Percentiles rank a stretch among this genome's conserved stretches.
These are phyloP conservation scores for Pseudomyrmex concolor DNA, from an alignment of 1,140 invertebrate species.

Conservation along the genomic window DNA sequence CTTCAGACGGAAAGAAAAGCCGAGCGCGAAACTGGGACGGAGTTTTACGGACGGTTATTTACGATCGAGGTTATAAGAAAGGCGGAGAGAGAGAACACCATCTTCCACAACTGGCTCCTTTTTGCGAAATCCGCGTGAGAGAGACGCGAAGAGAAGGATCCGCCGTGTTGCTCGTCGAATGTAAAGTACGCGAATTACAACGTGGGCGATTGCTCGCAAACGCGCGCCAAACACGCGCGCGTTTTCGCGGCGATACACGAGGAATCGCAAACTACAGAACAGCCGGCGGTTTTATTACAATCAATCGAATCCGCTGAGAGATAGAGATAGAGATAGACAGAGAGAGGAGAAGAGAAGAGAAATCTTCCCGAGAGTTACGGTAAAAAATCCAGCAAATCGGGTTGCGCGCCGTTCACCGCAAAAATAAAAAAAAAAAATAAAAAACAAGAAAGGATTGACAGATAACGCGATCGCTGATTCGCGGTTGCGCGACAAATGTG, in stretches of 20 bases:
- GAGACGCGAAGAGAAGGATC: background rate
- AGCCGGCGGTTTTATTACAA: background rate
- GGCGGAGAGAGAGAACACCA: conserved; percentile 31
- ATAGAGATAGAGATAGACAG: too few relatives aligned
- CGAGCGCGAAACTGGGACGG: conserved; percentile 58
- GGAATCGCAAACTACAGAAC: conserved; percentile 15
- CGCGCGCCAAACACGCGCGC: conserved; percentile 13
- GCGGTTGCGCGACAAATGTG: conserved; percentile 17
- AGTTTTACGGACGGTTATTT: conserved; percentile 64
- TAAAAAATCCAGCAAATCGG: background rate
- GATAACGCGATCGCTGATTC: background rate
- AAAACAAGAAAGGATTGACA: background rate
- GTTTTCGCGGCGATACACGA: background rate
- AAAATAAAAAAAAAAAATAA: background rate
- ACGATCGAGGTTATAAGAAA: conserved; percentile 65
- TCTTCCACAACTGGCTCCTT: conserved; percentile 9
- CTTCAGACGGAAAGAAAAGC: conserved; percentile 41
- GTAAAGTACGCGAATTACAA: conserved; percentile 52
- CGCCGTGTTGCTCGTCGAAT: conserved; percentile 27
- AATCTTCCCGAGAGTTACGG: background rate
- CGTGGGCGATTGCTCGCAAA: conserved; percentile 32
- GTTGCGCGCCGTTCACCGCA: background rate
- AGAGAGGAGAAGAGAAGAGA: too few relatives aligned
- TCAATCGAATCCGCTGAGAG: background rate
- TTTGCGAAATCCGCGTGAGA: conserved; percentile 50